Conservation (phyloP, 1,140 invertebrate species). For the Tribolium madens region DNA sequence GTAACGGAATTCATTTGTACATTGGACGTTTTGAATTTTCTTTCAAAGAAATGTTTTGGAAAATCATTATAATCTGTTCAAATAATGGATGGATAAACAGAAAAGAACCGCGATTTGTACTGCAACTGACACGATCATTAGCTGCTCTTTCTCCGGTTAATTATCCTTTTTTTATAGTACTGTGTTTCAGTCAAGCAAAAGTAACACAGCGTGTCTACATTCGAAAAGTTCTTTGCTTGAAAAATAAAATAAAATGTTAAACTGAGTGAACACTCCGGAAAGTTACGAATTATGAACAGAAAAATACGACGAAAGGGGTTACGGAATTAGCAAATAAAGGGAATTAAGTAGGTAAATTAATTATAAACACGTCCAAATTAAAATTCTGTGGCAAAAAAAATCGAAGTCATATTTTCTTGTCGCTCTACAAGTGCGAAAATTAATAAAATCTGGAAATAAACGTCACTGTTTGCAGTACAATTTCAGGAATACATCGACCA, state of each 20-base stretch:
- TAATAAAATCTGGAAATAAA: not conserved
- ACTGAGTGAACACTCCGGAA: not conserved
- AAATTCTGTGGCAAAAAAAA: too few species aligned
- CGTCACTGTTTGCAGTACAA: not conserved
- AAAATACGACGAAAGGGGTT: not conserved
- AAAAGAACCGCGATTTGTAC: constrained; percentile 37
- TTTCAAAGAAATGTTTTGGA: not conserved
- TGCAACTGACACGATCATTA: constrained; percentile 43
- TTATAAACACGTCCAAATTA: not conserved
- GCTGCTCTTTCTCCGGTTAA: constrained; percentile 39
- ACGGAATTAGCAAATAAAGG: too few species aligned
- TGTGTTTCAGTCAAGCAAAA: constrained; percentile 7
- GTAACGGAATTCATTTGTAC: not conserved
- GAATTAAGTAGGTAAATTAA: not conserved
- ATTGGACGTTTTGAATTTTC: not conserved
- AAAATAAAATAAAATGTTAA: not conserved
- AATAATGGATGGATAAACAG: constrained; percentile 14
- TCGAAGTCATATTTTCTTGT: too few species aligned
- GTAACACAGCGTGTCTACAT: not conserved
- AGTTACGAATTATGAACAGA: not conserved
- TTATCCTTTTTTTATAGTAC: constrained; percentile 23
- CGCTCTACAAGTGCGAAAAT: too few species aligned
- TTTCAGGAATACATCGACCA: not conserved
- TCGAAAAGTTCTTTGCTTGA: not conserved
- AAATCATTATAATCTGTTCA: constrained; percentile 22